Evolutionary conservation across 2,113 vertebrate species (phyloP), one percentile per base, ranked within the genome.

Genomic region (Callopanchax toddi): DNA sequence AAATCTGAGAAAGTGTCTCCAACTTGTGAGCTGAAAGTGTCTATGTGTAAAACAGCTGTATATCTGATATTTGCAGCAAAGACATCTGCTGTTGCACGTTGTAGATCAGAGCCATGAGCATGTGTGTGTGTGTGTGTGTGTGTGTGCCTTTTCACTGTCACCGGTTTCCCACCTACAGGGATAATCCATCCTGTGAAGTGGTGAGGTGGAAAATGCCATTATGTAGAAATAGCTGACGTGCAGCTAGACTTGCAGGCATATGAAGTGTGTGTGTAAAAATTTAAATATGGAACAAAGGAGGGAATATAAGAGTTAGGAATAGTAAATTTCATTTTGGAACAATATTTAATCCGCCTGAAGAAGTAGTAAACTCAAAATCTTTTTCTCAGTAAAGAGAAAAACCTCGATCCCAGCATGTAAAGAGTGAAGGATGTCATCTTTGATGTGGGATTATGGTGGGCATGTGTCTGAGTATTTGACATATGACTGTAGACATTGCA

Each of bases 141-240:
- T 29, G 46, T 60, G 46, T 74, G 65, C 42, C 49, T 66, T 62
- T 83, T 78, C 60, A 68, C 73, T 59, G 80, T 70, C 79, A 71
- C 60, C 79, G 72, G 83, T 84, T 86, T 89, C 61, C 76, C 79
- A 87, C 82, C 82, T 80, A 71, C 69, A 76, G 85, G 78, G 78
- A 89, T 90, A 86, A 90, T 88, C 86, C 84, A 87, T 83, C 75
- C 87, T 84, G 69, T 78, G 81, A 86, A 76, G 84, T 85, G 84
- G 80, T 81, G 78, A 89, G 85, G 87, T 82, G 85, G 76, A 86
- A 89, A 89, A 87, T 80, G 79, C 64, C 68, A 77, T 83, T 83
- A 86, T 89, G 85, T 81, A 87, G 83, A 89, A 90, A 83, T 64
- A 71, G 86, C 86, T 86, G 86, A 88, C 77, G 53, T 78, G 76